Base-by-base conservation (phyloP, 2,888 invertebrate species). In the Spodoptera exigua region DNA sequence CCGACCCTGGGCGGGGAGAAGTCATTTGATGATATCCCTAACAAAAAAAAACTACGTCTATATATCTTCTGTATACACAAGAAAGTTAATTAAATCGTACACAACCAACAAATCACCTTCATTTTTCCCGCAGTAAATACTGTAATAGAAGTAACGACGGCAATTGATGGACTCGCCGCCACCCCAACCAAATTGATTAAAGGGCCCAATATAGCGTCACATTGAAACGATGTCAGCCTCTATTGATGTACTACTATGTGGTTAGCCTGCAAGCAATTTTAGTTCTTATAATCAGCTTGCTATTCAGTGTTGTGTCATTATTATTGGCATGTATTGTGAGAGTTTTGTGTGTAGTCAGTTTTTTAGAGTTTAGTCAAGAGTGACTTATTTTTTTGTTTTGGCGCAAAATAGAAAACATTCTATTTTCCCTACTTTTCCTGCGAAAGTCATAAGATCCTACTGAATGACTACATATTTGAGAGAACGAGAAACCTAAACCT, bases 141-240 rank as follows among this genome's bases (percentile, higher is more conserved):
- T 43, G 39, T 32, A 63, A 41, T 56, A 21, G 39, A 46, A 16
- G 55, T 32, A 34, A 17, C 36, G 64, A 48, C 44, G 34, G 41
- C 44, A 67, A 70, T 63, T 52, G 47, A 70, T 63, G 47, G 27
- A 21, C 36, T 48, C 47, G 47, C n/a, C 55, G 63, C 46, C 41
- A 45, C 70, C 64, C 46, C 12, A 36, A 36, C 35, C 47, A 32
- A 67, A 70, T 70, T 67, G 66, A 70, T 67, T 67, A 64, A 4
- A 67, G 39, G 35, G 4, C 11, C 32, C 51, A 36, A 48, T 52
- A 56, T 57, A 49, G 46, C 57, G 41, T 21, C 49, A 41, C 27
- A 27, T 37, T 4, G 36, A 34, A 43, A 43, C 56, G 43, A 39
- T 17, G 54, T 69, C 61, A 65, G 37, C 35, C 37, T 51, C 45